Evolutionary conservation across 2,888 invertebrate species (phyloP).

Genomic region (Temnothorax ravouxi): DNA sequence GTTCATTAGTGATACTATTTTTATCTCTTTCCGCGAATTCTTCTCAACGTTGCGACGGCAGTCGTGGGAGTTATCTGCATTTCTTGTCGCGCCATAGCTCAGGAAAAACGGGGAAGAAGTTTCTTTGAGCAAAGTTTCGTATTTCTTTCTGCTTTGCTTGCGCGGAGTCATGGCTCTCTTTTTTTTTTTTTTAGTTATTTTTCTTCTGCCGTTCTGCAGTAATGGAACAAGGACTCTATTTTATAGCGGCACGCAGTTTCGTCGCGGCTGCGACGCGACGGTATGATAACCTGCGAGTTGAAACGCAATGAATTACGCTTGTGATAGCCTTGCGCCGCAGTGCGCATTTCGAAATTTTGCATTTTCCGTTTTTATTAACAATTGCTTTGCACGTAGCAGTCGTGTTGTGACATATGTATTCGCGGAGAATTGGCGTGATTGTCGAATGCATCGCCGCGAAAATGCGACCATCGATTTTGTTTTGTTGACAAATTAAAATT

Average conservation of each 20-base stretch:
- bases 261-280: neutral
- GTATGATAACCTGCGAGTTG: conserved; percentile 8
- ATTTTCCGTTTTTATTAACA: conserved; percentile 36
- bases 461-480: conserved; percentile 24
- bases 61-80: conserved; percentile 2
- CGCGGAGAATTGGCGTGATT: conserved; percentile 27
- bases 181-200: conserved; percentile 9
- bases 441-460: conserved; percentile 15
- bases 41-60: neutral
- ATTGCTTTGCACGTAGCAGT: neutral
- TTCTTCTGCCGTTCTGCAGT: neutral
- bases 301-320: conserved; percentile 31
- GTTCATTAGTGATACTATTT: neutral
- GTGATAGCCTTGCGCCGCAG: conserved; percentile 15
- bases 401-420: neutral
- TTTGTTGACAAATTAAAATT: conserved; percentile 43
- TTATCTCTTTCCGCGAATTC: conserved; percentile 22
- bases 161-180: neutral
- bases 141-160: conserved; percentile 45
- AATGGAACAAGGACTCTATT: conserved; percentile 22
- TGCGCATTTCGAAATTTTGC: neutral
- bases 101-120: neutral
- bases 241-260: conserved; percentile 10
- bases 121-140: conserved; percentile 40
- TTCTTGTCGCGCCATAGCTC: conserved; percentile 2